phyloP scores from a whole-genome alignment of 2,113 vertebrate species.

The Chloroceryle aenea region DNA sequence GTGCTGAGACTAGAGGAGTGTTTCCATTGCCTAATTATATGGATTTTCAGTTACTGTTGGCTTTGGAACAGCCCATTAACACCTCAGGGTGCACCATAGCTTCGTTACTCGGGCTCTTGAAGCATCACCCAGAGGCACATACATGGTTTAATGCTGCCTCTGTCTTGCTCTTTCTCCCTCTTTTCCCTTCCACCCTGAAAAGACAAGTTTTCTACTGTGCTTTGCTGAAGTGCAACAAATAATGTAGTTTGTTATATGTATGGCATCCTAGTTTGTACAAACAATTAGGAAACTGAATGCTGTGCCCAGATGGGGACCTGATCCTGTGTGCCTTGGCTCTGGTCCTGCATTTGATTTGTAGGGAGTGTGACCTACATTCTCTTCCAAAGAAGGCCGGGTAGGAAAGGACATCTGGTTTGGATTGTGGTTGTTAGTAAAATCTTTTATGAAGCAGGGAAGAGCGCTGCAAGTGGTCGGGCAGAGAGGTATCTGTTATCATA shows the following conservation, averaged over 20 bases:
- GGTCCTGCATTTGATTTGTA: constrained; percentile 54
- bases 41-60: constrained; percentile 36
- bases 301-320: constrained; percentile 40
- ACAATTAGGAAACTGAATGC: constrained; percentile 42
- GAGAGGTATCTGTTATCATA: background rate
- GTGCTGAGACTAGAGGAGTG: background rate
- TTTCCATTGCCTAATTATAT: constrained; percentile 40
- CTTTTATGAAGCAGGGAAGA: constrained; percentile 19
- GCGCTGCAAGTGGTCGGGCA: constrained; percentile 29
- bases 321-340: constrained; percentile 50
- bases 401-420: constrained; percentile 57
- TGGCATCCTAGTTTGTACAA: constrained; percentile 50
- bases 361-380: constrained; percentile 58
- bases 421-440: constrained; percentile 57
- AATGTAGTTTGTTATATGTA: constrained; percentile 12
- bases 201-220: background rate
- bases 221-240: constrained; percentile 19
- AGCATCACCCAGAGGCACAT: background rate
- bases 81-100: constrained; percentile 1
- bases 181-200: constrained; percentile 4
- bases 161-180: constrained; percentile 18
- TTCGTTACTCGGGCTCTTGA: constrained; percentile 19
- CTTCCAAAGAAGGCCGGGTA: constrained; percentile 61
- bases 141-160: background rate
- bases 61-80: constrained; percentile 9